Evolutionary conservation across 2,797 vertebrate species (phyloP).

Genomic region (Choloepus didactylus): DNA sequence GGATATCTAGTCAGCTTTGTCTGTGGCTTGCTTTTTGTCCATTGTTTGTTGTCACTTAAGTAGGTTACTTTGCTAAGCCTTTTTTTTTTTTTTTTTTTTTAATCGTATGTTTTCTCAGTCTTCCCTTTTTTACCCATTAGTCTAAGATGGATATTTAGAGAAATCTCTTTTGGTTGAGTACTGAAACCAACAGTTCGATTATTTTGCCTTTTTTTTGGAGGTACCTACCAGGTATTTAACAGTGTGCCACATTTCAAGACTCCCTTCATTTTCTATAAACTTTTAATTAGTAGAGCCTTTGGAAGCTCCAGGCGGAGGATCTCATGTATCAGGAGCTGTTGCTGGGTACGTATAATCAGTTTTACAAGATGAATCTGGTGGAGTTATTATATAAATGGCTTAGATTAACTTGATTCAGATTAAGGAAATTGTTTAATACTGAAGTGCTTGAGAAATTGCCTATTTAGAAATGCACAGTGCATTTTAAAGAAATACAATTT

Average conservation of each 20-base stretch:
- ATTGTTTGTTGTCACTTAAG: neutral
- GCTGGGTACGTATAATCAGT: conserved; percentile 33
- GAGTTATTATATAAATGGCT: conserved; percentile 62
- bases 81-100: neutral
- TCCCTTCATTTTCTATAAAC: conserved; percentile 3
- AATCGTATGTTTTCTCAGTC: conserved; percentile 34
- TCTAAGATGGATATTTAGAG: conserved; percentile 15
- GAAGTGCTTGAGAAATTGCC: conserved; percentile 63
- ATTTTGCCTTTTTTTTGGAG: conserved; percentile 13
- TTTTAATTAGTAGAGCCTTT: conserved; percentile 37
- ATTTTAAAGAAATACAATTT: conserved; percentile 34
- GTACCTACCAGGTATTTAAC: neutral
- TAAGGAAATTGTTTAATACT: conserved; percentile 67
- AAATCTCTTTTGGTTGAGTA: neutral
- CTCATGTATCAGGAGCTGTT: conserved; percentile 51
- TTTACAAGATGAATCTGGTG: conserved; percentile 65
- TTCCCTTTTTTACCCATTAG: conserved; percentile 24
- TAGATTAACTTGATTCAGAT: conserved; percentile 7
- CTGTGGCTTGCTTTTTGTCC: neutral
- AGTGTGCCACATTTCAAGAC: conserved; percentile 19
- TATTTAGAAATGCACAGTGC: conserved; percentile 6
- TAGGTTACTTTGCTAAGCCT: neutral
- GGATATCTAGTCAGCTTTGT: neutral
- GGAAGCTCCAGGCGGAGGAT: neutral
- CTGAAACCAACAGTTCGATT: neutral